Conservation (phyloP, 2,888 invertebrate genomes). For the Melipona beecheii region DNA sequence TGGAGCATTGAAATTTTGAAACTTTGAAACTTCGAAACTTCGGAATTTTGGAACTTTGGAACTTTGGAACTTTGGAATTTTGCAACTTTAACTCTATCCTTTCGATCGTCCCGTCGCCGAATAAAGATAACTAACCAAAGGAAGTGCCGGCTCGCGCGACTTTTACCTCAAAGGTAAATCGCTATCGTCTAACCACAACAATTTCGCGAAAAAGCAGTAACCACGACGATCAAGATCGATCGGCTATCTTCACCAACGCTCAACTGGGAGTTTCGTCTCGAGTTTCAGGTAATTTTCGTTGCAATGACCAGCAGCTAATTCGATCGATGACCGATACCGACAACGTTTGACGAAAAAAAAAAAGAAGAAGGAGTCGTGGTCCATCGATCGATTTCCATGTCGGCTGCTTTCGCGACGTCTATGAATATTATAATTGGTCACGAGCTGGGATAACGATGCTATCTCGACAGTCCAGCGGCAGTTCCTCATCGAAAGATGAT, state of each 20-base stretch:
- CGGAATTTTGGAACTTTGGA: too few species aligned
- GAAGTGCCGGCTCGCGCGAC: not conserved
- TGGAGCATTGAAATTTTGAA: too few species aligned
- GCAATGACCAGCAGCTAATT: slow-evolving; percentile 32
- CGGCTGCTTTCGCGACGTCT: slow-evolving; percentile 32
- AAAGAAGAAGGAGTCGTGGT: not conserved
- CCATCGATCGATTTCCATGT: slow-evolving; percentile 38
- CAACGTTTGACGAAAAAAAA: slow-evolving; percentile 20
- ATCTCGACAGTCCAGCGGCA: slow-evolving; percentile 16
- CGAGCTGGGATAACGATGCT: slow-evolving; percentile 40
- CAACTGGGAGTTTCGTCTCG: not conserved
- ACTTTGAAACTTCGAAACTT: too few species aligned
- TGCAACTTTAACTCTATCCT: too few species aligned
- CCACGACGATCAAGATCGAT: slow-evolving; percentile 66
- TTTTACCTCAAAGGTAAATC: slow-evolving; percentile 64
- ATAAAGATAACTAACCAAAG: too few species aligned
- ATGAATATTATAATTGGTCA: slow-evolving; percentile 47
- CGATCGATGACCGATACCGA: slow-evolving; percentile 8
- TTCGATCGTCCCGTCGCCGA: too few species aligned
- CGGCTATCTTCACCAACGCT: not conserved
- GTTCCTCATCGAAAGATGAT: not conserved
- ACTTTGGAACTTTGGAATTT: too few species aligned
- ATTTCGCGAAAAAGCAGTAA: slow-evolving; percentile 75
- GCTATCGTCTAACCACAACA: slow-evolving; percentile 75
- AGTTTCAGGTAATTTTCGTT: slow-evolving; percentile 36